phyloP scores from a whole-genome alignment of 2,888 invertebrate genomes.

The Bombylius major region DNA sequence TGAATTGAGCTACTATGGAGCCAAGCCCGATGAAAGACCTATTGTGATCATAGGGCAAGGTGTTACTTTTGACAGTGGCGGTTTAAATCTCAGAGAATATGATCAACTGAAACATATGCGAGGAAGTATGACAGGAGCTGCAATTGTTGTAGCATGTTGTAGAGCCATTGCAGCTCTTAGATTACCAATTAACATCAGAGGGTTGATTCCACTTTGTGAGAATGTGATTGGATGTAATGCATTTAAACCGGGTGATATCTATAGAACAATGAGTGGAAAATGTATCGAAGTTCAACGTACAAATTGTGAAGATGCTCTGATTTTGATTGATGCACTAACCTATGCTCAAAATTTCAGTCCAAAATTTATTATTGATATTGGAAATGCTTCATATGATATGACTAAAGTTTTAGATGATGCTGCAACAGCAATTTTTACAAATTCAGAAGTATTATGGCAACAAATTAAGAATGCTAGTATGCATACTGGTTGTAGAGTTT shows the following conservation, averaged over 20 bases:
- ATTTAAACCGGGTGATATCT: conserved; percentile 64
- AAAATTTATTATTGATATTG: conserved; percentile 57
- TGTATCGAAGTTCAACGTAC: conserved; percentile 60
- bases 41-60: conserved; percentile 61
- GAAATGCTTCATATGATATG: conserved; percentile 60
- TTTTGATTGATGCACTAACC: conserved; percentile 62
- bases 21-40: conserved; percentile 46
- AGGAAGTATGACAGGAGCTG: conserved; percentile 77
- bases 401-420: conserved; percentile 47
- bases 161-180: conserved; percentile 55
- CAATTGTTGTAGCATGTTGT: conserved; percentile 57
- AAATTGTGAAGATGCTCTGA: conserved; percentile 61
- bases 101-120: conserved; percentile 55
- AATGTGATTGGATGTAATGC: conserved; percentile 65
- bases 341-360: conserved; percentile 66
- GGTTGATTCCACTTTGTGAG: conserved; percentile 64
- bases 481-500: conserved; percentile 64
- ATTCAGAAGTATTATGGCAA: conserved; percentile 55
- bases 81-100: conserved; percentile 51
- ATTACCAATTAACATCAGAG: conserved; percentile 57
- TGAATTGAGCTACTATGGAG: conserved; percentile 60
- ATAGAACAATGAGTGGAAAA: conserved; percentile 60
- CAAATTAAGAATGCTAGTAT: conserved; percentile 53
- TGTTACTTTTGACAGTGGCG: conserved; percentile 58
- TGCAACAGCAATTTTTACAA: conserved; percentile 60